A percentile compares a stretch with the other conserved stretches of the same genome.
Evolutionary conservation across 1,140 invertebrate genomes (phyloP).

Genomic region (Paramacrobiotus metropolitanus): DNA sequence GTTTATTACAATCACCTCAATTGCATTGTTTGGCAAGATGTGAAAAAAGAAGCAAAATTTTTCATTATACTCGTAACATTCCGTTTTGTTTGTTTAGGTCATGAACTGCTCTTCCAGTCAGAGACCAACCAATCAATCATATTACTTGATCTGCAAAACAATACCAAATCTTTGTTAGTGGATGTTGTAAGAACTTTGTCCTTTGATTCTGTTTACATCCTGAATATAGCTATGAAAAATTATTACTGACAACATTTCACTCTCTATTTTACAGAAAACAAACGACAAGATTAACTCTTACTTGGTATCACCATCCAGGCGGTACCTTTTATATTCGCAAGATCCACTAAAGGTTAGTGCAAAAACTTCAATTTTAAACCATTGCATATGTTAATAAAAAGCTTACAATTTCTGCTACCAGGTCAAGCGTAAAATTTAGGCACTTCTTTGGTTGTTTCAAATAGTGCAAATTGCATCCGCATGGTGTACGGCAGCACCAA

Average conservation of each 20-base stretch:
- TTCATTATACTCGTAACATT: too few species aligned
- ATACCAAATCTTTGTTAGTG: neutral
- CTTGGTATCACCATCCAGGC: constrained; percentile 42
- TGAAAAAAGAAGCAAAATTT: too few species aligned
- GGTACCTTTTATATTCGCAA: constrained; percentile 43
- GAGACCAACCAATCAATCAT: neutral
- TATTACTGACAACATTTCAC: neutral
- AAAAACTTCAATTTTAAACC: neutral
- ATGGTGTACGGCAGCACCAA: too few species aligned
- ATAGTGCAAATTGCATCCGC: too few species aligned
- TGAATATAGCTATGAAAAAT: neutral
- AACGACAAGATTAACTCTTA: constrained; percentile 34
- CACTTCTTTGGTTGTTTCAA: too few species aligned
- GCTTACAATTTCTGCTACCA: too few species aligned
- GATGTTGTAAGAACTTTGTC: neutral
- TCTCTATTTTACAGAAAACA: constrained; percentile 12
- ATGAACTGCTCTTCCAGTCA: constrained; percentile 37
- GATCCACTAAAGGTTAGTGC: constrained; percentile 28
- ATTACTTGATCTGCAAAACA: neutral
- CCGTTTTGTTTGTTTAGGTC: too few species aligned
- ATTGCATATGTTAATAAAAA: neutral
- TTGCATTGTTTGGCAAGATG: too few species aligned
- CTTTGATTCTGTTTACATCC: neutral
- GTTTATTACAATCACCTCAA: too few species aligned
- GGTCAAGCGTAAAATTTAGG: too few species aligned